Conservation (phyloP, 2,113 vertebrate species). For the Zootoca vivipara region DNA sequence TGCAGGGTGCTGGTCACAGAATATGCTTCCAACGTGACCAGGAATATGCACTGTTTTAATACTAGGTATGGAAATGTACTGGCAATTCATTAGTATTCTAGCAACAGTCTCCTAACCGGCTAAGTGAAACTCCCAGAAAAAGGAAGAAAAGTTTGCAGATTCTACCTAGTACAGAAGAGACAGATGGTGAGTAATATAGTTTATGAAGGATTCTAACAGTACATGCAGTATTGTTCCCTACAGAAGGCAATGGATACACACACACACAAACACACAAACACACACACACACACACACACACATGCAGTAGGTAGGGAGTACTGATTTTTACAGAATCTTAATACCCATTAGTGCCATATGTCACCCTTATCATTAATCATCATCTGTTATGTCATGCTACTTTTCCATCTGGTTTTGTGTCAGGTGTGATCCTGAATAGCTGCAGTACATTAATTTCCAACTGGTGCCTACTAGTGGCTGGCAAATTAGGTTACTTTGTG, state of each 20-base stretch:
- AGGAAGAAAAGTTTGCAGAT: background rate
- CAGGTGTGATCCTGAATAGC: conserved; percentile 52
- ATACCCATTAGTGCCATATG: background rate
- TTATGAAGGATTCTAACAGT: background rate
- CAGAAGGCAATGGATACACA: background rate
- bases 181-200: background rate
- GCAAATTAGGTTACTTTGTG: conserved; percentile 54
- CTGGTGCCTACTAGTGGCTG: conserved; percentile 44
- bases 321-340: background rate
- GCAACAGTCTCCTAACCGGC: conserved; percentile 9
- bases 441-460: conserved; percentile 62
- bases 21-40: conserved; percentile 9
- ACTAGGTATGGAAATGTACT: background rate
- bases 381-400: conserved; percentile 21
- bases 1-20: conserved; percentile 8
- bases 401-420: conserved; percentile 49
- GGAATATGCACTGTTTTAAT: conserved; percentile 9
- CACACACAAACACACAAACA: background rate
- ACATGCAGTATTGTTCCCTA: background rate
- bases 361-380: conserved; percentile 51
- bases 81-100: background rate
- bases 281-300: background rate
- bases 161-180: background rate
- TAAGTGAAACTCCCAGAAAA: background rate
- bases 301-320: background rate